A percentile compares a stretch with the other conserved stretches of the same genome.
These are phyloP conservation scores for Notamacropus eugenii DNA, from an alignment of 2,797 vertebrate genomes.

Conservation along the genomic window DNA sequence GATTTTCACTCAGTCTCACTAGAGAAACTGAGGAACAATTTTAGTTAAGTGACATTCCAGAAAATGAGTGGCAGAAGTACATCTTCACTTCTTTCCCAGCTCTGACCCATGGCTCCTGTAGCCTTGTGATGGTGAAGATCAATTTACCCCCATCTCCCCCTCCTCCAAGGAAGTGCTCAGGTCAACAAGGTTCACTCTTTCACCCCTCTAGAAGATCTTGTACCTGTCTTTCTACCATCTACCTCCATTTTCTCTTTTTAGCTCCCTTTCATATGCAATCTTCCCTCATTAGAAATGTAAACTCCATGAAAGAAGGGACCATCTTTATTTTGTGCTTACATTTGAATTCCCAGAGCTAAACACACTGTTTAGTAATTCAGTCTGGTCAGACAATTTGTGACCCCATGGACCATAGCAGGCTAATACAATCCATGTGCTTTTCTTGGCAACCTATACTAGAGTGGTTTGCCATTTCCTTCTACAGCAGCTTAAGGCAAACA, in stretches of 20 bases:
- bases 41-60: not conserved
- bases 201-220: not conserved
- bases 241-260: not conserved
- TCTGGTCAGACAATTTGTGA: not conserved
- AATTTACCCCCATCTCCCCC: accelerated
- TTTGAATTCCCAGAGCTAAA: not conserved
- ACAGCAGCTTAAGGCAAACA: not conserved
- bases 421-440: not conserved
- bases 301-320: not conserved
- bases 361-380: not conserved
- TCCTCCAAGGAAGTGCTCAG: not conserved
- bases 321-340: not conserved
- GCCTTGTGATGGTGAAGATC: slow-evolving; percentile 28
- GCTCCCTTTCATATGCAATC: not conserved
- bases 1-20: not conserved
- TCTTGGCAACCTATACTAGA: not conserved
- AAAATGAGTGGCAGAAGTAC: not conserved
- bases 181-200: not conserved
- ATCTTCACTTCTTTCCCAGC: not conserved
- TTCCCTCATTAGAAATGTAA: not conserved
- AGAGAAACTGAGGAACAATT: slow-evolving; percentile 3
- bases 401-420: not conserved
- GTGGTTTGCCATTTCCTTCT: not conserved
- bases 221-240: not conserved
- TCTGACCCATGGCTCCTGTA: not conserved